A percentile compares a stretch with the other conserved stretches of the same genome.
phyloP scores from a whole-genome alignment of 2,113 vertebrate genomes.

The Arizona elegans region DNA sequence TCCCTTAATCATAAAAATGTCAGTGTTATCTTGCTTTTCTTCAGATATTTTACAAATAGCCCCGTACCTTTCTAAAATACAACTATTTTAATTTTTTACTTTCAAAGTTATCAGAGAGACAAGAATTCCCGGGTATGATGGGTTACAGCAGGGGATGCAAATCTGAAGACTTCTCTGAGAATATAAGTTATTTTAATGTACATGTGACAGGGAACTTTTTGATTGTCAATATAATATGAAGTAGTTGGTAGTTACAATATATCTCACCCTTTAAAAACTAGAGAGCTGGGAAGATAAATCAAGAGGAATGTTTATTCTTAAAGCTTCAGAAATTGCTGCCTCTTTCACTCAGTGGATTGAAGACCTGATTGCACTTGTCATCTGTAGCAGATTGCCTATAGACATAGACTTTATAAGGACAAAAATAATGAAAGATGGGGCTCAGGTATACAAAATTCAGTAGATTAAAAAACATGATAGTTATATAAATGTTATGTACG shows the following conservation, averaged over 20 bases:
- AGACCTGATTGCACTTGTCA: background rate
- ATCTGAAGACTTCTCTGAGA: background rate
- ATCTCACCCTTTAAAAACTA: background rate
- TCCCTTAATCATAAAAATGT: background rate
- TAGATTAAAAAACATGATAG: background rate
- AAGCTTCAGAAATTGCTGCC: background rate
- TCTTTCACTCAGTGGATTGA: background rate
- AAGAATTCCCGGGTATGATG: background rate
- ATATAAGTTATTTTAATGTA: background rate
- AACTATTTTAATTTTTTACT: background rate
- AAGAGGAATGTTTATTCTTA: background rate
- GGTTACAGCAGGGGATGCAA: background rate
- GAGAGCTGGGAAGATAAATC: background rate
- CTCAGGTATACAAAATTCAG: too few relatives aligned
- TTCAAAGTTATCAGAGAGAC: background rate
- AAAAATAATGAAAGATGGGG: too few relatives aligned
- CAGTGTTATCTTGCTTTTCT: background rate
- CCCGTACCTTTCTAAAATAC: background rate
- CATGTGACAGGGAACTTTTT: fast-evolving
- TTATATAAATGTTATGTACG: background rate
- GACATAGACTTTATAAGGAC: too few relatives aligned
- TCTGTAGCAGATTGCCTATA: too few relatives aligned
- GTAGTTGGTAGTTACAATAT: background rate
- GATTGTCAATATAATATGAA: background rate
- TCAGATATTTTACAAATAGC: background rate